Evolutionary conservation across 2,888 invertebrate species (phyloP), one percentile per base, ranked within the genome.

Genomic region (Acanthosepion pharaonis): DNA sequence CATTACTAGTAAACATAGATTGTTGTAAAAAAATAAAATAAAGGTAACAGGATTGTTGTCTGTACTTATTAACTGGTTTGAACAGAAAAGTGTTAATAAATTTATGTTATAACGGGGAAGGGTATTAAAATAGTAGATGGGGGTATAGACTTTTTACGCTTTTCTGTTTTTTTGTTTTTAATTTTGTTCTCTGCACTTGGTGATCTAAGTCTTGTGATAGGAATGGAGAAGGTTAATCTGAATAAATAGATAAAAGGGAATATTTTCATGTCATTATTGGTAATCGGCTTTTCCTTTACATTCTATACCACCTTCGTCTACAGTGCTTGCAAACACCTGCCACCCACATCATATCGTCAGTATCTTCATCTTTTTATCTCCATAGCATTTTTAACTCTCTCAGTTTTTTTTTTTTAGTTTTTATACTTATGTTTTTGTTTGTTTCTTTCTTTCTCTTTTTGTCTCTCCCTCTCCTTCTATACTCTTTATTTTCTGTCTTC

Each of bases 401-500:
- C 25, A 64, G 3, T 23, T 25, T 25, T 64, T 25, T 64, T 28
- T 64, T 6, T 64, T 64, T 64, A 2, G 15, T 33, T 15, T 78
- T 78, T 11, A 2, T 78, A 15, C 15, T n/a, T 78, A n/a, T n/a
- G 3, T 78, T n/a, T 78, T 78, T 78, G 9, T 78, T 18, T n/a
- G 9, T 78, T 18, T n/a, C n/a, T 8, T 28, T 8, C 9, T 78
- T 6, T 15, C n/a, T 78, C n/a, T 0, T 78, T 11, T 8, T 8
- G 6, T 18, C n/a, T n/a, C 18, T 2, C n/a, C 6, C 18, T 28
- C 15, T n/a, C 9, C n/a, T 3, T n/a, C n/a, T 9, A 8, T n/a
- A 0, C n/a, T 9, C 9, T 6, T 3, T n/a, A 11, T n/a, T 15
- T n/a, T 15, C 15, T n/a, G 3, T 9, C 15, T 15, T n/a, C n/a